These are phyloP conservation scores for Varroa destructor DNA, from an alignment of 1,140 invertebrate species.

Conservation along the genomic window DNA sequence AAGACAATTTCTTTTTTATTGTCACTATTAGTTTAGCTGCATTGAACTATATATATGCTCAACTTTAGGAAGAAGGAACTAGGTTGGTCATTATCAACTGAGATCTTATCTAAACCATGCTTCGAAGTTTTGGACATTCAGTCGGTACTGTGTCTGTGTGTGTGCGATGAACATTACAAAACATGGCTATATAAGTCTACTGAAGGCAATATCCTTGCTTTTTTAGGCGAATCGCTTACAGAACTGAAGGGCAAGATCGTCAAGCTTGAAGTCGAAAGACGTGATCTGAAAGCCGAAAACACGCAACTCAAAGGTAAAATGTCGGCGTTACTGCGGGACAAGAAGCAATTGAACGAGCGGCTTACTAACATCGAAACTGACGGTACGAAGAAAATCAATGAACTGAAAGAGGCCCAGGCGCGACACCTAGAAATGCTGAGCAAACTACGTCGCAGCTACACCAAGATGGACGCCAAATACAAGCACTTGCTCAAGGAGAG, in stretches of 20 bases:
- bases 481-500: slow-evolving; percentile 27
- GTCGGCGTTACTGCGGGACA: neutral
- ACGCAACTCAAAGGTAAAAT: slow-evolving; percentile 9
- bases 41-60: too few species aligned
- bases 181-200: too few species aligned
- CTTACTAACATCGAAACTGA: neutral
- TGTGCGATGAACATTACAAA: too few species aligned
- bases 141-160: too few species aligned
- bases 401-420: slow-evolving; percentile 12
- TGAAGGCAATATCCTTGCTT: too few species aligned
- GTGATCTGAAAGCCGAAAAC: slow-evolving; percentile 19
- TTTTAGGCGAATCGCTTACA: neutral
- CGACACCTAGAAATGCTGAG: slow-evolving; percentile 20
- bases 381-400: slow-evolving; percentile 3
- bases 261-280: slow-evolving; percentile 7
- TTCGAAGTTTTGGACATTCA: too few species aligned
- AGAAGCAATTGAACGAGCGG: neutral
- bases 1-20: too few species aligned
- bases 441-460: slow-evolving; percentile 19
- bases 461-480: neutral
- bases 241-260: slow-evolving; percentile 14
- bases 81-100: too few species aligned
- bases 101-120: too few species aligned
- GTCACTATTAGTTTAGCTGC: too few species aligned
- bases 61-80: too few species aligned